Conservation (phyloP, 1,140 invertebrate genomes). For the Bombus turneri region DNA sequence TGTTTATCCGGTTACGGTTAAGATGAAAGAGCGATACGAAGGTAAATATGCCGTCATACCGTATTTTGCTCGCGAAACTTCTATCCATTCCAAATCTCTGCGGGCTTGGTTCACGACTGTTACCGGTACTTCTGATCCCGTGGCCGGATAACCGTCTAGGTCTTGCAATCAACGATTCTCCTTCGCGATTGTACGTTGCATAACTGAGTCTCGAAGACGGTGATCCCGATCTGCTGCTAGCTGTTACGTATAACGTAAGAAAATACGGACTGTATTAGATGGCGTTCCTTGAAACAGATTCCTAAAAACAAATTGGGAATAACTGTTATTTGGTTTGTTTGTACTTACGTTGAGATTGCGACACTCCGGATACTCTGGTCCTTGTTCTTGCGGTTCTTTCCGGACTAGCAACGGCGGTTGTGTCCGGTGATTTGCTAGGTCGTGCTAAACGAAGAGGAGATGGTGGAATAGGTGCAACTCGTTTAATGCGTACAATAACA, state of each 20-base stretch:
- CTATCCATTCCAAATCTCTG: conserved; percentile 80
- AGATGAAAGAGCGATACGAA: neutral
- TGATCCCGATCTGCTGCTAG: conserved; percentile 92
- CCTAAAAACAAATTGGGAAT: neutral
- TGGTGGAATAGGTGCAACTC: neutral
- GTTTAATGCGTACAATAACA: neutral
- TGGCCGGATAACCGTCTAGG: conserved; percentile 77
- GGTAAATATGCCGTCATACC: conserved; percentile 57
- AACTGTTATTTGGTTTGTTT: neutral
- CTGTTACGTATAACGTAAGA: conserved; percentile 79
- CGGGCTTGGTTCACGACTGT: conserved; percentile 87
- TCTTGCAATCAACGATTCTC: conserved; percentile 76
- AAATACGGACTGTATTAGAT: neutral
- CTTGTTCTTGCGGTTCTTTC: conserved; percentile 87
- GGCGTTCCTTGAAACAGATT: neutral
- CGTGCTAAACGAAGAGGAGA: conserved; percentile 82
- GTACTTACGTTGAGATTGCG: conserved; percentile 94
- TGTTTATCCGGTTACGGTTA: neutral
- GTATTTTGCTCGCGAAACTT: conserved; percentile 75
- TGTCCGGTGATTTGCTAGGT: conserved; percentile 83
- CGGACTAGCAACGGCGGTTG: conserved; percentile 82
- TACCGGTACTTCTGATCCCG: conserved; percentile 77
- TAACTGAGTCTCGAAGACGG: conserved; percentile 91
- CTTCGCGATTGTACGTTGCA: conserved; percentile 85
- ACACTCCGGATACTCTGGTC: conserved; percentile 87